These are phyloP conservation scores for Apamea crenata DNA, from an alignment of 2,888 invertebrate genomes.

Conservation along the genomic window DNA sequence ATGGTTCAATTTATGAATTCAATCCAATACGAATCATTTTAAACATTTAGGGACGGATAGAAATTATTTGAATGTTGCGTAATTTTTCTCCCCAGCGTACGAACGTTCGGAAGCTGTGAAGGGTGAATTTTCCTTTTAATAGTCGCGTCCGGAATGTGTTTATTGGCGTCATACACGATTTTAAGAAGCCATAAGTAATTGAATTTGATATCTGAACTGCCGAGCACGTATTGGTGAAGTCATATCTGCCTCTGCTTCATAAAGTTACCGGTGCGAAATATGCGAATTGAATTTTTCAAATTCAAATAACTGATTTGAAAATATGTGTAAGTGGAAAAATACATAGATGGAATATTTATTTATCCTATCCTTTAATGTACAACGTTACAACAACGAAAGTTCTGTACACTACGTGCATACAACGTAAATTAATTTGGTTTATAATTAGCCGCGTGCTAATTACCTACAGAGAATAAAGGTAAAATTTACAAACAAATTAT, in stretches of 20 bases:
- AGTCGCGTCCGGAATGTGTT: background rate
- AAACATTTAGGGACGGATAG: background rate
- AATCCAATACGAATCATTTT: background rate
- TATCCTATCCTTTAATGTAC: background rate
- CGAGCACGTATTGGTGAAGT: background rate
- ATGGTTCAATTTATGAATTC: background rate
- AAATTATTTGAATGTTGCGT: background rate
- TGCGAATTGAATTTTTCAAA: background rate
- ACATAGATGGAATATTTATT: background rate
- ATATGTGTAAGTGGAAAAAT: background rate
- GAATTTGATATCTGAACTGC: background rate
- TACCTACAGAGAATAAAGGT: background rate
- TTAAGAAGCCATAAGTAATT: background rate
- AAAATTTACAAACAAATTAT: background rate
- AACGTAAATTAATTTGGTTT: background rate
- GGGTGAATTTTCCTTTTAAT: background rate
- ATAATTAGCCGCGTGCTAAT: background rate
- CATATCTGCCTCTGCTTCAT: background rate
- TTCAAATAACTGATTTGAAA: background rate
- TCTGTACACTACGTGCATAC: background rate
- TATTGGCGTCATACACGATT: background rate
- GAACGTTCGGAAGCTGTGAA: background rate
- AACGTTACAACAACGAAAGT: background rate
- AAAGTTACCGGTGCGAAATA: background rate
- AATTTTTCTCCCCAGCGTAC: background rate